Conservation (phyloP, 2,888 invertebrate species). For the Piscicola geometra region DNA sequence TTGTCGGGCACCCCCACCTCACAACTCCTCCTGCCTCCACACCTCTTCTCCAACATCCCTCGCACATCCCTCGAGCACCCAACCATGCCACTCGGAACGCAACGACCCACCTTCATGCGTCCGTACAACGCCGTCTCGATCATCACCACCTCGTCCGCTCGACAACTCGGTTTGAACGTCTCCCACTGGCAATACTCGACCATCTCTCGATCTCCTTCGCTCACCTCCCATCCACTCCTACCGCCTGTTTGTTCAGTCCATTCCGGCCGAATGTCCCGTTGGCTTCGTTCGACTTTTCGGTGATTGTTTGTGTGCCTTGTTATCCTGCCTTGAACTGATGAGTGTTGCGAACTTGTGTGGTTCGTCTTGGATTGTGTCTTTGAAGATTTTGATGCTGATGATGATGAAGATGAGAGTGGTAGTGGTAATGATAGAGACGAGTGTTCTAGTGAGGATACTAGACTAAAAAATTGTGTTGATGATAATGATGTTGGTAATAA, state of each 20-base stretch:
- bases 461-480: no score
- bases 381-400: no score
- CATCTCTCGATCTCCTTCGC: conserved; percentile 10
- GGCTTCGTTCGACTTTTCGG: no score
- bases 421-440: no score
- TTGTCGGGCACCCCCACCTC: conserved; percentile 35
- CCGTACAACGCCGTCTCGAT: conserved; percentile 34
- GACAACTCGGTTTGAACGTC: conserved; percentile 33
- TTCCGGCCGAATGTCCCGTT: no score
- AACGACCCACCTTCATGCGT: conserved; percentile 33
- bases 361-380: background rate
- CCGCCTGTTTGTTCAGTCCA: background rate
- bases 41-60: conserved; percentile 28
- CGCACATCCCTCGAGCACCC: conserved; percentile 36
- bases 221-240: background rate
- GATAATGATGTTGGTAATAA: no score
- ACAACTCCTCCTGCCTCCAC: conserved; percentile 34
- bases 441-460: no score
- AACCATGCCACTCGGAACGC: conserved; percentile 26
- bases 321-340: background rate
- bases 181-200: conserved; percentile 38
- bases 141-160: conserved; percentile 34
- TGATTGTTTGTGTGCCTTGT: background rate
- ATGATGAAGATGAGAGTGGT: no score
- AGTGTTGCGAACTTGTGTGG: background rate